phyloP scores from a whole-genome alignment of 2,113 vertebrate species.

The Cynocephalus volans region DNA sequence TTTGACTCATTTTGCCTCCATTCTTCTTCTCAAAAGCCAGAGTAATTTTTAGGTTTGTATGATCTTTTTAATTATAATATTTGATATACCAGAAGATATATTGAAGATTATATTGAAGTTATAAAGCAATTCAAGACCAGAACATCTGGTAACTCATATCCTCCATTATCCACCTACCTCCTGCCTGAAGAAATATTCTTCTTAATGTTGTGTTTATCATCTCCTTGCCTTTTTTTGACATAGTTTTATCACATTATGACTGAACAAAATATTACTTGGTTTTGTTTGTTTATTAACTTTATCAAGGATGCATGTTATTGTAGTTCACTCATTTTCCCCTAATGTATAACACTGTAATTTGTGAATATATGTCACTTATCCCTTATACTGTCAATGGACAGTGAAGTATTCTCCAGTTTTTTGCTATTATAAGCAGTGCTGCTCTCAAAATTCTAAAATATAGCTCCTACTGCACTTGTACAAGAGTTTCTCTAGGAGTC shows the following conservation, averaged over 20 bases:
- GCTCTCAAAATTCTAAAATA: slow-evolving; percentile 30
- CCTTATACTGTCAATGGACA: slow-evolving; percentile 38
- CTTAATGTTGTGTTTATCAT: not conserved
- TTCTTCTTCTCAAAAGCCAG: not conserved
- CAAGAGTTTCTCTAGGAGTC: not conserved
- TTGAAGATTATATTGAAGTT: not conserved
- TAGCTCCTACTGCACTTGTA: not conserved
- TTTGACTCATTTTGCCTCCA: slow-evolving; percentile 28
- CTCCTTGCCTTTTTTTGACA: slow-evolving; percentile 30
- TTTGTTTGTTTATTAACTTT: slow-evolving; percentile 62
- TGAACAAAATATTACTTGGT: slow-evolving; percentile 31
- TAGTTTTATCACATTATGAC: slow-evolving; percentile 14
- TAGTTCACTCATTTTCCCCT: slow-evolving; percentile 46
- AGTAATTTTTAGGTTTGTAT: slow-evolving; percentile 26
- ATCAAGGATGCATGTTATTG: slow-evolving; percentile 63
- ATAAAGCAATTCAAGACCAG: slow-evolving; percentile 16
- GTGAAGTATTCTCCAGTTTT: not conserved
- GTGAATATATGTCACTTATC: slow-evolving; percentile 50
- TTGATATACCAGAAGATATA: slow-evolving; percentile 19
- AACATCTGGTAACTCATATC: slow-evolving; percentile 33
- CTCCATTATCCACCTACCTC: not conserved
- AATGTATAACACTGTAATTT: slow-evolving; percentile 5
- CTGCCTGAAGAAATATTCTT: slow-evolving; percentile 24
- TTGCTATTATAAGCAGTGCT: slow-evolving; percentile 26
- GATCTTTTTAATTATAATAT: slow-evolving; percentile 28